Base-by-base conservation (phyloP, 2,888 invertebrate genomes). In the Chrysodeixis includens region DNA sequence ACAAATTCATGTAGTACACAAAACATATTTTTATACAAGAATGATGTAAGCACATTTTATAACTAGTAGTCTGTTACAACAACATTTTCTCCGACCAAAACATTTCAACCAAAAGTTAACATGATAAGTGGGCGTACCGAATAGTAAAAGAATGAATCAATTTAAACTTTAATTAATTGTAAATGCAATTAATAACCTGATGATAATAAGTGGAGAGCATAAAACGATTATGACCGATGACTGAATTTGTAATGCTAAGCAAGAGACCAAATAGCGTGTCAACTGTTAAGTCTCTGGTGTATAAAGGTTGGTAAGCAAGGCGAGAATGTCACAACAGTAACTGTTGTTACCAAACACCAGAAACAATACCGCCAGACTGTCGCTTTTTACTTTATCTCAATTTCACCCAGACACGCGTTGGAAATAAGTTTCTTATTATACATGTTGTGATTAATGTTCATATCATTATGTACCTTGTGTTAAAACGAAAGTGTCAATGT, bases 401-500 rank as follows among this genome's bases (percentile, higher is more conserved):
- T 40, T n/a, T 40, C 40, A 40, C 40, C 40, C 40, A n/a, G 40
- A 40, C n/a, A 40, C 40, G 40, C 5, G 14, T 40, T 40, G 40
- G n/a, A 12, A 40, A 40, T 40, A 40, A n/a, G 40, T 40, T n/a
- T 40, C 40, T 2, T 35, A 35, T 35, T n/a, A 40, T n/a, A n/a
- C 40, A n/a, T 40, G 14, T 35, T 35, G 40, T 40, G n/a, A 40
- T n/a, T n/a, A 40, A 40, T 40, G 40, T 40, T 5, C 40, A 12
- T n/a, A 40, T 40, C 40, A n/a, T 40, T 40, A 46, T 9, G 9
- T 49, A 49, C 46, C 46, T 49, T 20, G 46, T 49, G 46, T 49
- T 20, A 49, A 46, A 49, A 49, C 26, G 46, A 53, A 46, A 70
- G 35, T 30, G 22, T 32, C 66, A 70, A 75, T 58, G 75, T 66